Evolutionary conservation across 2,797 vertebrate species (phyloP).

Genomic region (Urosaurus nigricauda): DNA sequence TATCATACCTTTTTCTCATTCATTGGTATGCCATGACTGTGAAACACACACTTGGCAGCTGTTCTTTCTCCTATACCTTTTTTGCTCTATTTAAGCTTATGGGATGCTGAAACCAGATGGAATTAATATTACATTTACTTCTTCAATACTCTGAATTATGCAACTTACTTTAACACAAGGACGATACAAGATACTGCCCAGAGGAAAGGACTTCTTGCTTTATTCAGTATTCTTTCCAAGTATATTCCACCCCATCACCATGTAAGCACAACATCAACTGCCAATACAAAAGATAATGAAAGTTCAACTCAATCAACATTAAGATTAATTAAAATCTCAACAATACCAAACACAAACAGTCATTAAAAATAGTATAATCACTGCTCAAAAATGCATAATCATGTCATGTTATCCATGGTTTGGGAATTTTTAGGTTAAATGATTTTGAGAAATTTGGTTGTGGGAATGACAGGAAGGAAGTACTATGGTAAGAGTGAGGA

Average conservation of each 20-base stretch:
- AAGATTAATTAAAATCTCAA: too few relatives aligned
- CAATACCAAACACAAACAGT: background rate
- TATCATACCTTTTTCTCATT: slow-evolving; percentile 29
- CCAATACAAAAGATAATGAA: background rate
- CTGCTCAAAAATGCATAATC: too few relatives aligned
- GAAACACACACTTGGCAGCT: background rate
- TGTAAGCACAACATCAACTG: background rate
- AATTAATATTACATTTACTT: slow-evolving; percentile 21
- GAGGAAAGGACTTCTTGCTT: background rate
- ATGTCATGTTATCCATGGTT: background rate
- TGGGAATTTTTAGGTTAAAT: background rate
- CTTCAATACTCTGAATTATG: slow-evolving; percentile 25
- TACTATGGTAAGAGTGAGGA: too few relatives aligned
- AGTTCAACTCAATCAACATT: background rate
- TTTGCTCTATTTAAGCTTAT: background rate
- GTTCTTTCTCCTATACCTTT: background rate
- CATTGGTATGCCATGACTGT: background rate
- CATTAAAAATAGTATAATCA: too few relatives aligned
- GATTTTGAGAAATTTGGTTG: too few relatives aligned
- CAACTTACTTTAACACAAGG: slow-evolving; percentile 8
- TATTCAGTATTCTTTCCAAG: background rate
- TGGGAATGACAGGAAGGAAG: too few relatives aligned
- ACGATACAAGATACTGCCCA: background rate
- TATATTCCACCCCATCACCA: background rate
- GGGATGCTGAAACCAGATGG: slow-evolving; percentile 13